Conservation (phyloP, 92 coral and sea anemone species). For the Zoanthus gigantus region DNA sequence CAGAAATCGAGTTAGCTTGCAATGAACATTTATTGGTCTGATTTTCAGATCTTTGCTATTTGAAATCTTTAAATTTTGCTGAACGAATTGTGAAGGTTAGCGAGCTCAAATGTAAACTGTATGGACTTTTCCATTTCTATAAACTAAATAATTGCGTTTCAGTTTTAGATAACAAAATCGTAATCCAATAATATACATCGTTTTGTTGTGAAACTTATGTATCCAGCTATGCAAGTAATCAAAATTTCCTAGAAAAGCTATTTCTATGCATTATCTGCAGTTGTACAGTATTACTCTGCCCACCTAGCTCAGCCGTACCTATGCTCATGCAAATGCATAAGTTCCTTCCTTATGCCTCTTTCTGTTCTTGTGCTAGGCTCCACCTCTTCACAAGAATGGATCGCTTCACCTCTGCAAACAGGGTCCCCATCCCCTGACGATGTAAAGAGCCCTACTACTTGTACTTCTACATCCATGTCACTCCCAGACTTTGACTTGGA, state of each 20-base stretch:
- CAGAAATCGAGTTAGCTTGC: constrained; percentile 38
- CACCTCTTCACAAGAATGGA: constrained; percentile 66
- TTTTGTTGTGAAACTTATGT: not conserved
- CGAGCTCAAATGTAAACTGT: not conserved
- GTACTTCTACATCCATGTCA: constrained; percentile 98
- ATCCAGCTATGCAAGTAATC: not conserved
- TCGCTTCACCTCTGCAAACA: constrained; percentile 88
- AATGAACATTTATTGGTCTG: not conserved
- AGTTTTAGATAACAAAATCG: not conserved
- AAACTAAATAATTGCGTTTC: not conserved
- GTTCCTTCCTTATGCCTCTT: constrained; percentile 21
- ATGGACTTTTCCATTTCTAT: not conserved
- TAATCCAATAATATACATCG: not conserved
- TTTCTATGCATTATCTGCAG: constrained; percentile 18
- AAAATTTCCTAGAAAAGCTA: not conserved
- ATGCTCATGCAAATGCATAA: constrained; percentile 25
- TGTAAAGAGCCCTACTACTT: constrained; percentile 95
- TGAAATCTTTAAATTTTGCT: too few relatives aligned
- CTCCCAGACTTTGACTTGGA: constrained; percentile 85
- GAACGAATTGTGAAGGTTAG: not conserved
- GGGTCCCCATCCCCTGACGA: constrained; percentile 96
- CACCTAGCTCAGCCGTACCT: constrained; percentile 7
- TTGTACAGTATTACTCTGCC: not conserved
- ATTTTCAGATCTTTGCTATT: not conserved
- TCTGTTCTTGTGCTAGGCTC: constrained; percentile 76